phyloP scores from a whole-genome alignment of 2,888 invertebrate genomes.

The Cryptus viduatorius region DNA sequence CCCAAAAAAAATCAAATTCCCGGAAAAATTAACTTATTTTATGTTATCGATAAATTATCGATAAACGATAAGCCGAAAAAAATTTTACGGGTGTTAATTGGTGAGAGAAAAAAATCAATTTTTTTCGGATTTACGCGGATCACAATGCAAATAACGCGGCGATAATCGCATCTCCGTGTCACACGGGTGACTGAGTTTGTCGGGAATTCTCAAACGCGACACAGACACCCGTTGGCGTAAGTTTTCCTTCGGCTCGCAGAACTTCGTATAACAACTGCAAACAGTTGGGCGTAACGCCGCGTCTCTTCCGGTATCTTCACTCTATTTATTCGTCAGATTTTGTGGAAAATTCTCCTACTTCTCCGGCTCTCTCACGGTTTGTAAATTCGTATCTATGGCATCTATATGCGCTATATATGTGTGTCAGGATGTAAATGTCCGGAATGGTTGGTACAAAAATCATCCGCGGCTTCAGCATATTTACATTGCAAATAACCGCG shows the following conservation, averaged over 20 bases:
- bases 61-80: no score
- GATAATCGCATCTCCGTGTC: background rate
- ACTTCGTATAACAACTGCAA: background rate
- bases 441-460: slow-evolving; percentile 31
- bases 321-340: slow-evolving; percentile 42
- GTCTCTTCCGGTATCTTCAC: slow-evolving; percentile 38
- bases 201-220: background rate
- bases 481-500: slow-evolving; percentile 53
- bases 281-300: background rate
- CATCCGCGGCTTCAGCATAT: slow-evolving; percentile 26
- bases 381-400: background rate
- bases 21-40: no score
- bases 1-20: no score
- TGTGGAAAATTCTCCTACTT: slow-evolving; percentile 41
- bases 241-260: background rate
- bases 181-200: background rate
- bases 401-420: background rate
- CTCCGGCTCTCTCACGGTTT: background rate
- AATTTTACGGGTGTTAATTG: no score
- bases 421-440: slow-evolving; percentile 35
- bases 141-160: background rate
- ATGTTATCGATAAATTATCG: no score
- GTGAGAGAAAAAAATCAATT: no score
- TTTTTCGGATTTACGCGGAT: background rate
- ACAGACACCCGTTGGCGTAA: background rate